phyloP scores from a whole-genome alignment of 2,113 vertebrate genomes.

The Platysteira castanea region DNA sequence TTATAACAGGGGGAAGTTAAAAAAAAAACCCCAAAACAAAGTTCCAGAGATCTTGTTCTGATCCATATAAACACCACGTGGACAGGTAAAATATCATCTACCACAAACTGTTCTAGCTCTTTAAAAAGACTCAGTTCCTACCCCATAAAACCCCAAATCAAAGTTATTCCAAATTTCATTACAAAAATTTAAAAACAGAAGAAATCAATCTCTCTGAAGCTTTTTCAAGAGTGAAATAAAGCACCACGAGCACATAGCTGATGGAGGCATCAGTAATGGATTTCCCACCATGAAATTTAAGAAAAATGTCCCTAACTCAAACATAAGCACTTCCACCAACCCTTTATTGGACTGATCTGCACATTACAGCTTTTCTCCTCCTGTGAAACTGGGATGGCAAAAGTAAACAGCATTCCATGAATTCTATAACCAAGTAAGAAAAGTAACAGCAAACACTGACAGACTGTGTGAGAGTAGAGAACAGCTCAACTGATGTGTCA shows the following conservation, averaged over 20 bases:
- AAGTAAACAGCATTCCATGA: not conserved
- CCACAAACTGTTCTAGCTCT: not conserved
- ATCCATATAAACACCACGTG: not conserved
- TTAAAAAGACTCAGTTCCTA: not conserved
- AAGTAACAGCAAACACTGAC: not conserved
- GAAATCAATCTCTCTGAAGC: not conserved
- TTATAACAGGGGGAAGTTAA: not conserved
- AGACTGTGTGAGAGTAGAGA: not conserved
- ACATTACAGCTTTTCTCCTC: not conserved
- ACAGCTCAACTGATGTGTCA: not conserved
- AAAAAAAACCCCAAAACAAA: not conserved
- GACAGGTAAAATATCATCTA: not conserved
- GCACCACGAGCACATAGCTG: not conserved
- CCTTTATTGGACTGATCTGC: not conserved
- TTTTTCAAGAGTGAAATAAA: not conserved
- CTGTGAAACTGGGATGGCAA: not conserved
- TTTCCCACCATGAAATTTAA: not conserved
- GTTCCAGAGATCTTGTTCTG: not conserved
- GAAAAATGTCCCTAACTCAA: not conserved
- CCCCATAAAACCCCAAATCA: not conserved
- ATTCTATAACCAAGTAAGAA: not conserved
- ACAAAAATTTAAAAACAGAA: not conserved
- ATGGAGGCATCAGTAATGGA: not conserved
- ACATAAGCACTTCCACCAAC: accelerated
- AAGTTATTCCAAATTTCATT: not conserved